Conservation (phyloP, 1,140 invertebrate genomes). For the Cylas formicarius region DNA sequence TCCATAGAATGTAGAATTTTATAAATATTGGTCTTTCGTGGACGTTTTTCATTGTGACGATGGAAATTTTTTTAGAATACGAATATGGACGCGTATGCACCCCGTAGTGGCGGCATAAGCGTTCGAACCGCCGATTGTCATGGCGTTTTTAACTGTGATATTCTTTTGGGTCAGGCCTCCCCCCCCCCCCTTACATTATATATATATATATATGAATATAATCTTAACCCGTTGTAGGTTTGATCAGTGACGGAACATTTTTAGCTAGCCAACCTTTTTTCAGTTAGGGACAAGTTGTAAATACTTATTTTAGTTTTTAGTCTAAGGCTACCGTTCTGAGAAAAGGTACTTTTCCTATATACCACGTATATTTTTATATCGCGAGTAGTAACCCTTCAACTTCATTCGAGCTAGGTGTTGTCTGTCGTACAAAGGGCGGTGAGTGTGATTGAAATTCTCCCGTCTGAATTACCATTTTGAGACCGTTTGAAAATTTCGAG, state of each 20-base stretch:
- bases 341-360: too few relatives aligned
- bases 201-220: conserved; percentile 15
- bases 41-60: conserved; percentile 13
- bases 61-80: conserved; percentile 17
- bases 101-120: conserved; percentile 28
- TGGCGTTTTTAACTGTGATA: conserved; percentile 38
- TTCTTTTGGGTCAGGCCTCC: conserved; percentile 40
- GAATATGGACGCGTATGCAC: conserved; percentile 8
- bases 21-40: conserved; percentile 21
- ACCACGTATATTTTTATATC: too few relatives aligned
- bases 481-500: too few relatives aligned
- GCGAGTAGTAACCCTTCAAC: too few relatives aligned
- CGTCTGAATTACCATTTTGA: too few relatives aligned
- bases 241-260: conserved; percentile 13
- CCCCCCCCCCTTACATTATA: conserved; percentile 23
- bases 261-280: conserved; percentile 8
- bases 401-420: too few relatives aligned
- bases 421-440: too few relatives aligned
- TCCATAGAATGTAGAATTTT: conserved; percentile 41
- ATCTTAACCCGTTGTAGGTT: conserved; percentile 6
- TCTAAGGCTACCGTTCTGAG: too few relatives aligned
- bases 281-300: background rate
- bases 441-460: too few relatives aligned
- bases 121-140: conserved; percentile 25
- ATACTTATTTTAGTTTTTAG: too few relatives aligned